A percentile compares a stretch with the other conserved stretches of the same genome.
Evolutionary conservation across 2,888 invertebrate species (phyloP).

Genomic region (Brenthis hecate): DNA sequence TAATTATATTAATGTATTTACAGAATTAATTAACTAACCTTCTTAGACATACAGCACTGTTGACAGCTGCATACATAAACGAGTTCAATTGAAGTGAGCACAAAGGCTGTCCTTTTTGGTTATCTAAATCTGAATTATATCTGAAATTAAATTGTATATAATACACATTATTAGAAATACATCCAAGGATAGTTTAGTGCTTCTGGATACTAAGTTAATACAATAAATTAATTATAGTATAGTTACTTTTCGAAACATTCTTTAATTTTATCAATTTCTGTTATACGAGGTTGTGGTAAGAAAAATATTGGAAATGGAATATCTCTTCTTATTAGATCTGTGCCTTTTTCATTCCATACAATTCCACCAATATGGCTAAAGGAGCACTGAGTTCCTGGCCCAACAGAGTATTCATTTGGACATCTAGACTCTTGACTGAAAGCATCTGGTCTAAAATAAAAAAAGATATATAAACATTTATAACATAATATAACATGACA

Average conservation of each 20-base stretch:
- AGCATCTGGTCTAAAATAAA: constrained; percentile 50
- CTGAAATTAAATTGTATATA: constrained; percentile 52
- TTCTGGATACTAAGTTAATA: neutral
- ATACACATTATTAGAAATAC: neutral
- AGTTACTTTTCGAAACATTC: constrained; percentile 81
- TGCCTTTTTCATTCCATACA: constrained; percentile 93
- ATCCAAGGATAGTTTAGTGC: neutral
- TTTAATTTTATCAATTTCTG: constrained; percentile 83
- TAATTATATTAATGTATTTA: neutral
- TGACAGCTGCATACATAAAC: constrained; percentile 95
- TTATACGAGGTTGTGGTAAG: constrained; percentile 76
- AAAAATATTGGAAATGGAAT: constrained; percentile 95
- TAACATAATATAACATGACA: neutral
- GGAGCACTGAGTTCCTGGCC: constrained; percentile 71
- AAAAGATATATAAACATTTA: neutral
- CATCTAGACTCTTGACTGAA: constrained; percentile 88
- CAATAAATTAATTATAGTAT: neutral
- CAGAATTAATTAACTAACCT: constrained; percentile 62
- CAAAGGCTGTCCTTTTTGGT: constrained; percentile 86
- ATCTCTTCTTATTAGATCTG: constrained; percentile 88
- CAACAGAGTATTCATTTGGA: constrained; percentile 88
- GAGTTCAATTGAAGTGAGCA: constrained; percentile 94
- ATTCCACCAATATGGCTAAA: constrained; percentile 79
- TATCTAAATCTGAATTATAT: constrained; percentile 86
- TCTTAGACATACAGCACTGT: constrained; percentile 91